phyloP scores from a whole-genome alignment of 2,888 invertebrate genomes.

The Vandiemenella viatica region DNA sequence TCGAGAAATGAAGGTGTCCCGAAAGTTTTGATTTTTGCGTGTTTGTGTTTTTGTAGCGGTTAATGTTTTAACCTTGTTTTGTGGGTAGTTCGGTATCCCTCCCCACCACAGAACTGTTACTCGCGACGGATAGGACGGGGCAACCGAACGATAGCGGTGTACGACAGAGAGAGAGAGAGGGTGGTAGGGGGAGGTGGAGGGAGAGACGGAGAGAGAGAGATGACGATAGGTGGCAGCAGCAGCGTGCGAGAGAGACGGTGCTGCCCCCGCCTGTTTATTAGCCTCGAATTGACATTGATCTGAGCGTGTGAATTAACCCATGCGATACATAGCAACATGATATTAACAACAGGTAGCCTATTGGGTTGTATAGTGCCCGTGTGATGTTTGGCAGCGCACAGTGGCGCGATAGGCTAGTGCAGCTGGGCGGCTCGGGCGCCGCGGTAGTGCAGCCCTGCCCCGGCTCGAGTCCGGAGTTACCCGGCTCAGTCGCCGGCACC shows the following conservation, averaged over 20 bases:
- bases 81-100: background rate
- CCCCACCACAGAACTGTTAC: background rate
- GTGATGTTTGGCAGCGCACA: slow-evolving; percentile 7
- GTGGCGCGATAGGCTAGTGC: background rate
- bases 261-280: slow-evolving; percentile 14
- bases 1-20: background rate
- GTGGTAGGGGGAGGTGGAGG: background rate
- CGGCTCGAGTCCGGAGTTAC: too few species aligned
- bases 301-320: slow-evolving; percentile 14
- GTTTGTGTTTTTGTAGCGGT: background rate
- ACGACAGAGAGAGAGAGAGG: background rate
- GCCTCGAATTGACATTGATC: slow-evolving; percentile 18
- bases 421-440: background rate
- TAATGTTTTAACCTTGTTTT: slow-evolving; percentile 1
- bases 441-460: too few species aligned
- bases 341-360: slow-evolving; percentile 13
- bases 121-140: too few species aligned
- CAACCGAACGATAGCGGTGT: too few species aligned
- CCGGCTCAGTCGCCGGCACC: background rate
- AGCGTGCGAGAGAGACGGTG: background rate
- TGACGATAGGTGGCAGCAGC: background rate
- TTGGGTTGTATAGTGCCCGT: slow-evolving; percentile 8
- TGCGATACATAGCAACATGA: slow-evolving; percentile 12
- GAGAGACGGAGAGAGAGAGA: background rate
- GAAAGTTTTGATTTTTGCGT: background rate